A percentile compares a stretch with the other conserved stretches of the same genome.
These are phyloP conservation scores for Plestiodon gilberti DNA, from an alignment of 2,113 vertebrate species.

Conservation along the genomic window DNA sequence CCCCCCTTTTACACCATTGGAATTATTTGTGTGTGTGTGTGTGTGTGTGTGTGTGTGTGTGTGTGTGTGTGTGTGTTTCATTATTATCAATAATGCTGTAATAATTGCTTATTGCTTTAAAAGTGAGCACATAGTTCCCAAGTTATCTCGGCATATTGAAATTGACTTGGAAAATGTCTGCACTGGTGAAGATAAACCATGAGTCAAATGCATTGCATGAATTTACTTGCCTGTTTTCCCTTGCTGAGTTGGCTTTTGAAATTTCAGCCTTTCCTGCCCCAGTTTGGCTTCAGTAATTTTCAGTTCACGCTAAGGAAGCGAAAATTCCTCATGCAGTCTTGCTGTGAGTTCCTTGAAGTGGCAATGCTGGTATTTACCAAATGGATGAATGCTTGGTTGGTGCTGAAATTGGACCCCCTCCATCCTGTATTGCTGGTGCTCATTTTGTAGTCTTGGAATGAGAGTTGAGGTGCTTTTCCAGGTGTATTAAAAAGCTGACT, in stretches of 20 bases:
- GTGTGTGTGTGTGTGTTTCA: too few relatives aligned
- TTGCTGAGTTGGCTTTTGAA: neutral
- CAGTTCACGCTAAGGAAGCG: neutral
- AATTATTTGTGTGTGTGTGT: too few relatives aligned
- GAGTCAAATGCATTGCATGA: neutral
- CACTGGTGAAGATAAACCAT: neutral
- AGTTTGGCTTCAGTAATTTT: neutral
- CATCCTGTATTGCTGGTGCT: too few relatives aligned
- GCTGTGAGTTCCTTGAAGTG: neutral
- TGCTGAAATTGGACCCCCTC: too few relatives aligned
- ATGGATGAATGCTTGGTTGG: too few relatives aligned
- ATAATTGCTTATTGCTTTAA: too few relatives aligned
- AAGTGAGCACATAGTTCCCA: neutral
- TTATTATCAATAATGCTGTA: too few relatives aligned
- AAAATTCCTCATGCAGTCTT: neutral
- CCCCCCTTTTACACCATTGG: neutral
- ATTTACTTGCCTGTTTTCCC: neutral
- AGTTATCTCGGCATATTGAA: neutral
- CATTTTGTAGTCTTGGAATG: neutral
- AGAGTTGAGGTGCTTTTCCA: too few relatives aligned
- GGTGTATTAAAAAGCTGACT: neutral
- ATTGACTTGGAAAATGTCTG: neutral
- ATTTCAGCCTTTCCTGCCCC: neutral
- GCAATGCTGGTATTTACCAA: too few relatives aligned
- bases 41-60: too few relatives aligned